Base-by-base conservation (phyloP, 2,797 vertebrate genomes). In the Graptemys geographica region DNA sequence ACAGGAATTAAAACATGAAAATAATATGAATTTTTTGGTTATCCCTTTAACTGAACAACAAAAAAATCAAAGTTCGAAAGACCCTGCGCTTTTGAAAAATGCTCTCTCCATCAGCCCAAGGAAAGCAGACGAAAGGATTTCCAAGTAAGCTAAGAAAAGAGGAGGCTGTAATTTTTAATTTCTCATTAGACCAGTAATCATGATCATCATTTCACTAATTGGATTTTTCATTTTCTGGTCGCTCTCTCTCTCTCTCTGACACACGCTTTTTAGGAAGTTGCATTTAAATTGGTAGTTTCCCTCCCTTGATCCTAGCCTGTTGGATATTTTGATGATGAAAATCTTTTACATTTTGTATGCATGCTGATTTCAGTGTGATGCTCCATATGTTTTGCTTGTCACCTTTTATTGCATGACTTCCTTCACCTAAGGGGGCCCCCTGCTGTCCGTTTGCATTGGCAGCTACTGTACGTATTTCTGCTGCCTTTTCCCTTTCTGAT, bases 381-480 rank as follows among this genome's bases (percentile, higher is more conserved):
- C 12, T 4, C 89, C 57, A 0, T 82, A 56, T 87, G 87, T 93
- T 96, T 93, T 86, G 52, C 82, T 86, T 82, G 84, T 93, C 84
- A 89, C 79, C 62, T 93, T 90, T 95, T 62, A 27, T 47, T 88
- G 83, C 82, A 83, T 62, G 49, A 12, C 62, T 79, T 89, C 57
- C 69, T 83, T 90, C 79, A 88, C 52, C 81, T 86, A 3, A 0
- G 11, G 82, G 1, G 23, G 53, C 55, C 6, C 59, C 81, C 56
- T 72, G 15, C 59, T 90, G 79, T 53, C 59, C 81, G 25, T 87
- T 37, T 52, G 81, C 57, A 1, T 84, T 62, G 84, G 31, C 90
- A 88, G 86, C 57, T 78, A 37, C 4, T 1, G 1, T 81, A 86
- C 95, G 74, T 94, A 51, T 83, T 91, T 83, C 74, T 94, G 82